Base-by-base conservation (phyloP, 2,797 vertebrate species). In the Phrynocephalus vlangalii region DNA sequence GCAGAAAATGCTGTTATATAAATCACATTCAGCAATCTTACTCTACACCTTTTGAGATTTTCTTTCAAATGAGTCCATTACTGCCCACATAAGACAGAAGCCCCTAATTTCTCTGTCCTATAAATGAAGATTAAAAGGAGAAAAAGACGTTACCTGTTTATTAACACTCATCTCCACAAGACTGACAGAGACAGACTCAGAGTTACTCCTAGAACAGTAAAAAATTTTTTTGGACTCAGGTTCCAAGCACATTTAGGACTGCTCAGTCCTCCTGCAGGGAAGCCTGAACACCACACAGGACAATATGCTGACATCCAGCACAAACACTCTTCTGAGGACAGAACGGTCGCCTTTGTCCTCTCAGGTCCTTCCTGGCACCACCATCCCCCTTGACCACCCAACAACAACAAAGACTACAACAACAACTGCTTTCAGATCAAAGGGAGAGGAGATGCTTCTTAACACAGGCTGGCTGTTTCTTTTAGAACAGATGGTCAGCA, bases 261-360 rank as follows among this genome's bases (percentile, higher is more conserved):
- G 24, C 28, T 22, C 30, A 76, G 60, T 20, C n/a, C 18, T 20
- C n/a, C 18, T 81, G 13, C 28, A 81, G 50, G 33, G 78, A 82
- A 68, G 63, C 30, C 78, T 56, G 70, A 68, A 20, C 70, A 87
- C 28, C 20, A 30, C 30, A 50, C 7, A 81, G 18, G 77, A 71
- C 22, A 63, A 33, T 38, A 72, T 79, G 52, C 76, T 79, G 50
- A 75, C 68, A 75, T 68, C 80, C 73, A 84, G 81, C 44, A 6
- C 11, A n/a, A 80, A 52, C 60, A n/a, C 30, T 30, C 28, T 84
- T 76, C 30, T n/a, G 56, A 0, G 22, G 73, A 48, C 82, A 76
- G 22, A 88, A 95, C 93, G 86, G 81, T 73, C 0, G 11, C 92
- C 89, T 94, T 95, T 95, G 95, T 82, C 78, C 22, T n/a, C 56